These are phyloP conservation scores for Chlamydotis undulata DNA, from an alignment of 2,113 vertebrate genomes.

Conservation along the genomic window DNA sequence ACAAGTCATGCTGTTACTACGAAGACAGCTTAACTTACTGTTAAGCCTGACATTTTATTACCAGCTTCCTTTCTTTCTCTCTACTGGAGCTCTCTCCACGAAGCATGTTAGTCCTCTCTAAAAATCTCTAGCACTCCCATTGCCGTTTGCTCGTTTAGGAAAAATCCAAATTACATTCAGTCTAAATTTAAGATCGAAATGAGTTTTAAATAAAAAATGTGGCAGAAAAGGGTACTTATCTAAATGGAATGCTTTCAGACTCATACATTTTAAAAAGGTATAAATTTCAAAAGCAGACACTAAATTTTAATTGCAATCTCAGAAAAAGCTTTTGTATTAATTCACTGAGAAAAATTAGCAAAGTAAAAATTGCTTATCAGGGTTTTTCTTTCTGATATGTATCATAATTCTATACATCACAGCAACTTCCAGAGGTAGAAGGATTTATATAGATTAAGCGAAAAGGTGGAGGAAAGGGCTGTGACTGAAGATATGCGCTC, in stretches of 20 bases:
- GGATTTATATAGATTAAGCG: slow-evolving; percentile 75
- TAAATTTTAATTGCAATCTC: slow-evolving; percentile 80
- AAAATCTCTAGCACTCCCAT: not conserved
- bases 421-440: slow-evolving; percentile 63
- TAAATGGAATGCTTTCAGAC: slow-evolving; percentile 81
- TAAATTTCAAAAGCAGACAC: slow-evolving; percentile 79
- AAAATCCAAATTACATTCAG: slow-evolving; percentile 65
- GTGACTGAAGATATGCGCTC: slow-evolving; percentile 55
- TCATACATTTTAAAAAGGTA: slow-evolving; percentile 78
- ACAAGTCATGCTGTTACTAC: not conserved
- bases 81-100: not conserved
- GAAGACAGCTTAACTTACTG: slow-evolving; percentile 4
- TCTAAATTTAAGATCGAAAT: slow-evolving; percentile 72
- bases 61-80: not conserved
- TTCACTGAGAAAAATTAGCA: slow-evolving; percentile 76
- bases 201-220: slow-evolving; percentile 80
- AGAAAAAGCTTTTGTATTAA: slow-evolving; percentile 78
- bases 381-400: slow-evolving; percentile 62
- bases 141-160: slow-evolving; percentile 59
- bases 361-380: slow-evolving; percentile 77
- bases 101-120: not conserved
- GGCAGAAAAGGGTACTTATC: slow-evolving; percentile 77
- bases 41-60: not conserved
- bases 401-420: slow-evolving; percentile 72
- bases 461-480: slow-evolving; percentile 33